Conservation (phyloP, 2,888 invertebrate genomes). For the Odontothrips loti region DNA sequence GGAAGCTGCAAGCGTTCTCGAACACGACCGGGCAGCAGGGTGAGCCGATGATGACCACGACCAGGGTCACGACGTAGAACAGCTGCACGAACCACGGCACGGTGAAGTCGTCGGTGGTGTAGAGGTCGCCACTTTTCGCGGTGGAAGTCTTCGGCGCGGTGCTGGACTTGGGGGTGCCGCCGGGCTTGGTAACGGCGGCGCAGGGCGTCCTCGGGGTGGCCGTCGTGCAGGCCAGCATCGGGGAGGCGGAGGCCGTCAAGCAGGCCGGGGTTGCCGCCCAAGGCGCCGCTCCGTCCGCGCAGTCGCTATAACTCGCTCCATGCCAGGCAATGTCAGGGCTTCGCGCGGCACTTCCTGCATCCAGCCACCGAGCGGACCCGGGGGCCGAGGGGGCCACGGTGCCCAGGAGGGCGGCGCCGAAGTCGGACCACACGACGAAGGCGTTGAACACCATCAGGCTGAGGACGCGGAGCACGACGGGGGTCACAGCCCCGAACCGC, state of each 20-base stretch:
- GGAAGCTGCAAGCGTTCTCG: conserved; percentile 1
- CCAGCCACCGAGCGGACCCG: too few species aligned
- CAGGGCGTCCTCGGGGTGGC: background rate
- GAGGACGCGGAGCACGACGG: background rate
- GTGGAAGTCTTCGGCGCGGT: background rate
- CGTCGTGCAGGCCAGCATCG: background rate
- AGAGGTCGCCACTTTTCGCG: background rate
- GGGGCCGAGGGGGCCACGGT: background rate
- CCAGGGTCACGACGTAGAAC: background rate
- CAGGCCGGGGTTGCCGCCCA: too few species aligned
- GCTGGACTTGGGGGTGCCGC: background rate
- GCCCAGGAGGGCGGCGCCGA: background rate
- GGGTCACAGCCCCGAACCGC: background rate
- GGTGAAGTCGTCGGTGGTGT: background rate
- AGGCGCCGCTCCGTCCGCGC: too few species aligned
- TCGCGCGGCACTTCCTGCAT: too few species aligned
- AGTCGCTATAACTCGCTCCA: too few species aligned
- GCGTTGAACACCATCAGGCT: background rate
- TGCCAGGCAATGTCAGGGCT: too few species aligned
- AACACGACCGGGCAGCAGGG: conserved; percentile 4
- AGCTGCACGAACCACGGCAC: background rate
- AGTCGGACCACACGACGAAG: background rate
- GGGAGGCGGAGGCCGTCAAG: too few species aligned
- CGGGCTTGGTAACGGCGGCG: too few species aligned
- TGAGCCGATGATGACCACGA: background rate